These are phyloP conservation scores for Hyperoplus immaculatus DNA, from an alignment of 2,797 vertebrate genomes.

Conservation along the genomic window DNA sequence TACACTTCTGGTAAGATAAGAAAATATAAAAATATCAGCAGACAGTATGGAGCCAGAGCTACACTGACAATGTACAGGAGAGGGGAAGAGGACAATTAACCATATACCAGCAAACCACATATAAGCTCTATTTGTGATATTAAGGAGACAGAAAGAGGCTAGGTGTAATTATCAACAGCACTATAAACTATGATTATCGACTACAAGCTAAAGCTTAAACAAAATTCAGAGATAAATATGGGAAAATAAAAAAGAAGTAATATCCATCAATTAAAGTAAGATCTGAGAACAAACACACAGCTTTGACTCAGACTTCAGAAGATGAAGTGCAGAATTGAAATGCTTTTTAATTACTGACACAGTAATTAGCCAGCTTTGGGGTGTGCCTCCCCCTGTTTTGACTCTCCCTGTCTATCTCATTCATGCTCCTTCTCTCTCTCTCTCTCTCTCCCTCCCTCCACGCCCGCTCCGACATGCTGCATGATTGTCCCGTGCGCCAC, in stretches of 20 bases:
- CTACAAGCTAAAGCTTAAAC: not conserved
- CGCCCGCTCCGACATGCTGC: slow-evolving; percentile 53
- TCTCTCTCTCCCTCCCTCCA: slow-evolving; percentile 32
- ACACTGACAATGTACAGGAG: not conserved
- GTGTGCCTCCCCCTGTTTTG: slow-evolving; percentile 45
- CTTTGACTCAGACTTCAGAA: slow-evolving; percentile 51
- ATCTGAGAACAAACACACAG: slow-evolving; percentile 30
- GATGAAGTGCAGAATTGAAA: slow-evolving; percentile 58
- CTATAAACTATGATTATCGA: not conserved
- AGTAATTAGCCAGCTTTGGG: slow-evolving; percentile 68
- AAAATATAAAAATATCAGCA: not conserved
- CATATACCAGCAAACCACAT: not conserved
- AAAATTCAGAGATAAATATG: not conserved
- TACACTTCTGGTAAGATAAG: not conserved
- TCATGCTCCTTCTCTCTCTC: slow-evolving; percentile 30
- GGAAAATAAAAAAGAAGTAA: slow-evolving; percentile 1
- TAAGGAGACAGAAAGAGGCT: not conserved
- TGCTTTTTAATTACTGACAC: slow-evolving; percentile 73
- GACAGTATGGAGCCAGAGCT: not conserved
- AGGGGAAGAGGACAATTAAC: no score
- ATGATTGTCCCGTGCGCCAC: slow-evolving; percentile 60
- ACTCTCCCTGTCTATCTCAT: slow-evolving; percentile 37
- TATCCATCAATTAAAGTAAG: slow-evolving; percentile 3
- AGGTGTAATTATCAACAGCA: not conserved
- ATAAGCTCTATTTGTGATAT: not conserved